Evolutionary conservation across 2,888 invertebrate genomes (phyloP).

Genomic region (Dione juno): DNA sequence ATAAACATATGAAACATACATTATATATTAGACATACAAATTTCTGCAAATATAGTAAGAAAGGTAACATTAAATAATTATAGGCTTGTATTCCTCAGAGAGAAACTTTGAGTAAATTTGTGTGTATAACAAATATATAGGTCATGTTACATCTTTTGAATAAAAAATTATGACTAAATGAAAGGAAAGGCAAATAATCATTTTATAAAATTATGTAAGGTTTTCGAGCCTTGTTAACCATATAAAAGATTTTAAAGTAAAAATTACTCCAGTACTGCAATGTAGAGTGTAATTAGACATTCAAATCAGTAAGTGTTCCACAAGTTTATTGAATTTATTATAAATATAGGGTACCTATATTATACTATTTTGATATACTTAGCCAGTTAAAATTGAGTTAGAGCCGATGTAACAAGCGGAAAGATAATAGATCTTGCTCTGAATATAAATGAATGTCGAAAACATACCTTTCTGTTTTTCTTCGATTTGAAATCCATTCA

Average conservation of each 20-base stretch:
- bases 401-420: constrained; percentile 16
- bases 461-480: background rate
- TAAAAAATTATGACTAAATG: too few relatives aligned
- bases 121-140: background rate
- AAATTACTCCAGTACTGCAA: background rate
- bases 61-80: constrained; percentile 5
- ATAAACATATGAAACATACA: background rate
- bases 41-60: background rate
- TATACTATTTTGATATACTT: too few relatives aligned
- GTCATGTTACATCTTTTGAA: background rate
- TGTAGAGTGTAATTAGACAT: too few relatives aligned
- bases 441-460: constrained; percentile 20
- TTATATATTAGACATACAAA: background rate
- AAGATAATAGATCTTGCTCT: background rate
- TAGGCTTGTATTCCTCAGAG: background rate
- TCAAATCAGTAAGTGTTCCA: too few relatives aligned
- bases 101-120: background rate
- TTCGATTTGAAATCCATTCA: background rate
- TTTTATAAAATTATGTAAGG: too few relatives aligned
- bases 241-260: background rate
- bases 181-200: too few relatives aligned
- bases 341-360: too few relatives aligned
- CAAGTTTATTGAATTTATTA: too few relatives aligned
- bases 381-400: too few relatives aligned
- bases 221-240: background rate